Percentiles rank a stretch among this genome's conserved stretches.
phyloP scores from a whole-genome alignment of 1,140 invertebrate species.

The Tachypleus tridentatus region DNA sequence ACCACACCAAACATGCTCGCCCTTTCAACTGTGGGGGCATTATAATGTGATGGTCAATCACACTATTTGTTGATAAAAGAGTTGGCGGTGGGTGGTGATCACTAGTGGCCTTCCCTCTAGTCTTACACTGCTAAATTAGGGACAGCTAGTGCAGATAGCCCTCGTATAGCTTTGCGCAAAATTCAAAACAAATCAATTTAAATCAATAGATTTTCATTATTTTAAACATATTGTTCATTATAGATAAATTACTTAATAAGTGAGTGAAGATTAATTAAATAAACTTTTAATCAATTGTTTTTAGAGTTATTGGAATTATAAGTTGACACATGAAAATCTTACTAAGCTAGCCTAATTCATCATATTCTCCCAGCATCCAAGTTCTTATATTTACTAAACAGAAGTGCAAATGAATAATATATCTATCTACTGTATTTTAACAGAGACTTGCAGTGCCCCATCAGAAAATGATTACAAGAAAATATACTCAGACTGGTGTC shows the following conservation, averaged over 20 bases:
- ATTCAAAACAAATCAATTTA: too few relatives aligned
- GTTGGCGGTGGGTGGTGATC: too few relatives aligned
- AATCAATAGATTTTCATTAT: too few relatives aligned
- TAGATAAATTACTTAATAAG: not conserved
- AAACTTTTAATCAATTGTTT: not conserved
- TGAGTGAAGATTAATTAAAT: not conserved
- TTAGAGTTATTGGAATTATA: not conserved
- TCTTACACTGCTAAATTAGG: too few relatives aligned
- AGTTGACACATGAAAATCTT: not conserved
- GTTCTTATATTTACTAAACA: not conserved
- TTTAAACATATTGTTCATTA: too few relatives aligned
- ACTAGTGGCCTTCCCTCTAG: too few relatives aligned
- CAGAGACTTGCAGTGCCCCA: slow-evolving; percentile 43
- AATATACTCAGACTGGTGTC: slow-evolving; percentile 93
- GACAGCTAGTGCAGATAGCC: too few relatives aligned
- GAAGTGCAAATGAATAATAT: not conserved
- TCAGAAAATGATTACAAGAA: slow-evolving; percentile 65
- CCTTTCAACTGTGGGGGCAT: too few relatives aligned
- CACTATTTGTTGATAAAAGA: too few relatives aligned
- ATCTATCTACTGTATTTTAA: slow-evolving; percentile 61
- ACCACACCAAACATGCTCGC: too few relatives aligned
- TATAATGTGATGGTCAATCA: too few relatives aligned
- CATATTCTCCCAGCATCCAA: not conserved
- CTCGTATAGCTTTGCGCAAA: too few relatives aligned
- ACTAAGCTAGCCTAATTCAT: not conserved